These are phyloP conservation scores for Nansenia antarctica DNA, from an alignment of 2,113 vertebrate species.

Conservation along the genomic window DNA sequence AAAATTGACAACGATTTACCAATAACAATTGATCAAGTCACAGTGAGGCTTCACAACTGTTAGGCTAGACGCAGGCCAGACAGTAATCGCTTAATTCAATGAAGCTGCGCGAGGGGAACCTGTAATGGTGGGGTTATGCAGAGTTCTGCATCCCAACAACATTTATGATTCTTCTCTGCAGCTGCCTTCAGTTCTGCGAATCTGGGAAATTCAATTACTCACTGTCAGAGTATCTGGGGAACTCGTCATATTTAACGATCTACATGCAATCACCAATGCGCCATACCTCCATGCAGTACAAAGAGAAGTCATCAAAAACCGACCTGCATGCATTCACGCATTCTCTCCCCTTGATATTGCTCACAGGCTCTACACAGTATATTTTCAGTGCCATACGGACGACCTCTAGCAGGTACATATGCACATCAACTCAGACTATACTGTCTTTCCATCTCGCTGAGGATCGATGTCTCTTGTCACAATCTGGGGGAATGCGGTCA, in stretches of 20 bases:
- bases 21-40: background rate
- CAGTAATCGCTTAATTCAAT: conserved; percentile 10
- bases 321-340: background rate
- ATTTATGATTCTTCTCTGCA: conserved; percentile 26
- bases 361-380: background rate
- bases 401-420: background rate
- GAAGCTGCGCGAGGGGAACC: background rate
- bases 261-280: conserved; percentile 24
- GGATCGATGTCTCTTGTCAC: background rate
- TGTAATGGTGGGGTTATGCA: background rate
- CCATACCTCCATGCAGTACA: background rate
- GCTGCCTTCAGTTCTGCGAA: conserved; percentile 31
- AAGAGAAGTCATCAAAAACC: conserved; percentile 21
- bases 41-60: conserved; percentile 12
- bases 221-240: conserved; percentile 13
- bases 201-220: conserved; percentile 38
- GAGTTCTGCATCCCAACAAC: conserved; percentile 20
- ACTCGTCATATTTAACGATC: conserved; percentile 30
- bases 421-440: background rate
- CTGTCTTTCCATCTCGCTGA: background rate
- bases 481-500: background rate
- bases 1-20: no score
- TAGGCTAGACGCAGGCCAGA: background rate
- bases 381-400: background rate
- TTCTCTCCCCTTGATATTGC: background rate